Evolutionary conservation across 2,888 invertebrate genomes (phyloP).

Genomic region (Perithous albicinctus): DNA sequence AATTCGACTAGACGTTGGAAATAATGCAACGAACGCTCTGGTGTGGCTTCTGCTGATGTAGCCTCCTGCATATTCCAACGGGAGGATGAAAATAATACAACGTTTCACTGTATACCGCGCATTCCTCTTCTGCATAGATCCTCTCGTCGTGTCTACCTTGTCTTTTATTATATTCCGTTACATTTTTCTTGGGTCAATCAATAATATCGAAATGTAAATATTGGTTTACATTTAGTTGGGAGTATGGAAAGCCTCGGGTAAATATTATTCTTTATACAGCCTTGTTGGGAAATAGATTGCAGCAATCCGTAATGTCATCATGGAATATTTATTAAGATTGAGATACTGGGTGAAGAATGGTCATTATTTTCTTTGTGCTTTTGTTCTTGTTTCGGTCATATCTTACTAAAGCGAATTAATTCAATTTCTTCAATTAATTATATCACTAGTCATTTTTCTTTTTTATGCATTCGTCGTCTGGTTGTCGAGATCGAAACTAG

Average conservation of each 20-base stretch:
- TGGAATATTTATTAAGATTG: too few relatives aligned
- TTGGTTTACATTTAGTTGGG: not conserved
- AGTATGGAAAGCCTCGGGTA: not conserved
- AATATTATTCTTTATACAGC: not conserved
- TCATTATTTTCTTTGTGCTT: too few relatives aligned
- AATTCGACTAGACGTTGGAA: slow-evolving; percentile 60
- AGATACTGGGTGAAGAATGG: too few relatives aligned
- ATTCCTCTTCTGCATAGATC: not conserved
- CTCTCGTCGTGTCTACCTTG: not conserved
- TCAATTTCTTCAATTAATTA: too few relatives aligned
- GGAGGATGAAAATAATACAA: slow-evolving; percentile 43
- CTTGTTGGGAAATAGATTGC: too few relatives aligned
- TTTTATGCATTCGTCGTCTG: too few relatives aligned
- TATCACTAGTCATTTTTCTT: too few relatives aligned
- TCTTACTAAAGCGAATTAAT: too few relatives aligned
- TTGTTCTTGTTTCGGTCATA: too few relatives aligned
- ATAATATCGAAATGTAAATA: not conserved
- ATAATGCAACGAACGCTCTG: slow-evolving; percentile 61
- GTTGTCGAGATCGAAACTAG: too few relatives aligned
- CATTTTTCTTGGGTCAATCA: not conserved
- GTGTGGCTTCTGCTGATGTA: slow-evolving; percentile 53
- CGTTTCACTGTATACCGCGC: not conserved
- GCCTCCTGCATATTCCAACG: slow-evolving; percentile 53
- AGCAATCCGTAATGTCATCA: too few relatives aligned
- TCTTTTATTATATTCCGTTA: not conserved